Base-by-base conservation (phyloP, 2,113 vertebrate genomes). In the Megaceryle maxima region DNA sequence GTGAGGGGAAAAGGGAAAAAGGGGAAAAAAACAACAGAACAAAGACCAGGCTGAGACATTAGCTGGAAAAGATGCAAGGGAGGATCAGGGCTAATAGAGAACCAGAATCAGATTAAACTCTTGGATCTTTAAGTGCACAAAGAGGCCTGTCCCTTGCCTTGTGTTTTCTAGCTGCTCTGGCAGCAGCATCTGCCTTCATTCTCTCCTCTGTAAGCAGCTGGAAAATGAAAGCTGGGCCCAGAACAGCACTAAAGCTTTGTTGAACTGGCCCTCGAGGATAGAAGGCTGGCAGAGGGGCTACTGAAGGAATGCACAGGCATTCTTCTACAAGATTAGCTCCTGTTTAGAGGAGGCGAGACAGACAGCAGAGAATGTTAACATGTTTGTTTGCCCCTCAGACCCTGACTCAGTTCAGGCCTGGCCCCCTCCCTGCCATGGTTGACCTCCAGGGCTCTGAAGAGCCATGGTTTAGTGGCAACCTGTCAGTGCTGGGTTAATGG, bases 11-110 rank as follows among this genome's bases (percentile, higher is more conserved):
- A 68, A 59, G 19, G 35, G 67, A 21, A 69, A 77, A 84, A 2
- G 5, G 22, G 16, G 16, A 63, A 64, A 43, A 10, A 31, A 83
- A 66, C 25, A 37, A 41, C 28, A 91, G 77, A 89, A 53, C 57
- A 94, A 84, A 84, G 86, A 92, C 14, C 13, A 48, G 67, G 46
- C 46, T 89, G 69, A 57, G 77, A 74, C n/a, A 37, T 74, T 84
- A 95, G 66, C 92, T 90, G 66, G 93, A 95, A 91, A 93, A 92
- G 88, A 91, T 37, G 85, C 59, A 53, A 56, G 41, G 57, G 55
- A 81, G 67, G 66, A 37, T 50, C 20, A 60, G 62, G 41, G 84
- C 37, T 77, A 87, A 92, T 4, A 55, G 69, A 87, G 81, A 95
- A 87, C 39, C 28, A 72, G 68, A 90, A 46, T 60, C 67, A 75